phyloP scores from a whole-genome alignment of 2,797 vertebrate genomes.

The Acanthiza pusilla region DNA sequence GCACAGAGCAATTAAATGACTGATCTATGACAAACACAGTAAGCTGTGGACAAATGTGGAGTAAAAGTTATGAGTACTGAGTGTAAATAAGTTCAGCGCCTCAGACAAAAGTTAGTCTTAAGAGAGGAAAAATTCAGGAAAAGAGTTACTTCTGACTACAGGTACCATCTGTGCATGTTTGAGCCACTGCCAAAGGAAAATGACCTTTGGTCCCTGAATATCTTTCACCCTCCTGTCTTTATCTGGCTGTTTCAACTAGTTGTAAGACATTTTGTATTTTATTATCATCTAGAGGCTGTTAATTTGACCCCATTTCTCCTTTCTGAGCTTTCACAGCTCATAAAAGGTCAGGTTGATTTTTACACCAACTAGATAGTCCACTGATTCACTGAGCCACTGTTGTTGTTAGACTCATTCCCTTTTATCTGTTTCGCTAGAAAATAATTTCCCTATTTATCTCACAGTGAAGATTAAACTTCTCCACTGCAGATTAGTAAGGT shows the following conservation, averaged over 20 bases:
- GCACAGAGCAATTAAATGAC: constrained; percentile 47
- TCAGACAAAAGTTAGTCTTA: not conserved
- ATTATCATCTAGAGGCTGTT: not conserved
- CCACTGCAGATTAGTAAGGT: not conserved
- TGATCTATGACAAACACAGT: constrained; percentile 41
- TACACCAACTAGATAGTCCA: not conserved
- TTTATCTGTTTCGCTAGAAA: not conserved
- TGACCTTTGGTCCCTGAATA: not conserved
- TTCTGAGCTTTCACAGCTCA: not conserved
- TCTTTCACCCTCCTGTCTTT: not conserved
- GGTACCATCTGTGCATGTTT: not conserved
- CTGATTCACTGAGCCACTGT: not conserved
- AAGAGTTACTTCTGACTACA: not conserved
- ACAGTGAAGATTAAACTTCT: not conserved
- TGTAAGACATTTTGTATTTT: not conserved
- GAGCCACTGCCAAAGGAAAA: not conserved
- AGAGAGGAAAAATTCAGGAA: not conserved
- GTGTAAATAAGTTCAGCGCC: not conserved
- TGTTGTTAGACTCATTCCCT: not conserved
- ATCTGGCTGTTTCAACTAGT: not conserved
- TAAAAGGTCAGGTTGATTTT: not conserved
- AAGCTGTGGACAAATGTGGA: not conserved
- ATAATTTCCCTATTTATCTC: not conserved
- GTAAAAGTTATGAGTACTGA: not conserved
- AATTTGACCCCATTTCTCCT: not conserved